phyloP scores from a whole-genome alignment of 2,113 vertebrate species.

The Orcinus orca region DNA sequence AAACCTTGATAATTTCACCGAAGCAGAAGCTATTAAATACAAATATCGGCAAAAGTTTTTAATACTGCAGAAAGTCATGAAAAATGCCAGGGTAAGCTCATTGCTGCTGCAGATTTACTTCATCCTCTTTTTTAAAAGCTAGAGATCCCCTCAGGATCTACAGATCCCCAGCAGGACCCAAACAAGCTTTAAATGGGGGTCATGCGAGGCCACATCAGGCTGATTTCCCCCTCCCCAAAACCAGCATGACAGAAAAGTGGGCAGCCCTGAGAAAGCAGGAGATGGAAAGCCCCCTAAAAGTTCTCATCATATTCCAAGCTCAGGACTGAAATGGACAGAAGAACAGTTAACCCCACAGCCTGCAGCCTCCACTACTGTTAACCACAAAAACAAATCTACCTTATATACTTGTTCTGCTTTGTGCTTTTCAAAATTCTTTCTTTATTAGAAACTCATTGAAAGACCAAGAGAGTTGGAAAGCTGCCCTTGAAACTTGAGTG shows the following conservation, averaged over 20 bases:
- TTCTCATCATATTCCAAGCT: neutral
- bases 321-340: neutral
- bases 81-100: constrained; percentile 53
- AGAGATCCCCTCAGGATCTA: neutral
- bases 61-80: constrained; percentile 24
- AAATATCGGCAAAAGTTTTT: constrained; percentile 59
- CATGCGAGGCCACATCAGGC: neutral
- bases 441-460: neutral
- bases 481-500: neutral
- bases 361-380: neutral
- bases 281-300: neutral
- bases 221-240: neutral
- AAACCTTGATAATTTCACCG: constrained; percentile 36
- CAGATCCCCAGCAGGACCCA: neutral
- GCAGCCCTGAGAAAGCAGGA: neutral
- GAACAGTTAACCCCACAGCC: neutral
- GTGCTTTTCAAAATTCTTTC: neutral
- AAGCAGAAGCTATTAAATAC: constrained; percentile 40
- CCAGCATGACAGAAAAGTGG: neutral
- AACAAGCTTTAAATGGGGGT: neutral
- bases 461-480: neutral
- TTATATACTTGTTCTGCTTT: neutral
- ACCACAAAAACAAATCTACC: neutral
- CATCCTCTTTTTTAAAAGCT: neutral
- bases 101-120: constrained; percentile 35